These are phyloP conservation scores for Aphelenchoides avenae DNA, from an alignment of 1,140 invertebrate species.

Conservation along the genomic window DNA sequence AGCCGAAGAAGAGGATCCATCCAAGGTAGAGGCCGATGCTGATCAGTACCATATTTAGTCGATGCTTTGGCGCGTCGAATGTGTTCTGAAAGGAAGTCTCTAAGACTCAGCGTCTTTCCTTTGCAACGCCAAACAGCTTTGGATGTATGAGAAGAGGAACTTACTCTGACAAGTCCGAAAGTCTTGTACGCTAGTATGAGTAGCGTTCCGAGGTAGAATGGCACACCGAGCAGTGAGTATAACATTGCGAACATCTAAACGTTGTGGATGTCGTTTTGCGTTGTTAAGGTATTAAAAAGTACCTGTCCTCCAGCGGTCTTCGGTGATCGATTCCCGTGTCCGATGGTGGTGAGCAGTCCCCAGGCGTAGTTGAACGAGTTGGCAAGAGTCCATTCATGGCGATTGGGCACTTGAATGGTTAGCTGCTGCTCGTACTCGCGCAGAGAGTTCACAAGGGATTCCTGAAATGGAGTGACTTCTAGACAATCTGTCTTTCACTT, in stretches of 20 bases:
- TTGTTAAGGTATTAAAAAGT: neutral
- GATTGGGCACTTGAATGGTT: constrained; percentile 20
- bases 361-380: constrained; percentile 39
- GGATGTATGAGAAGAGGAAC: neutral
- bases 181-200: constrained; percentile 27
- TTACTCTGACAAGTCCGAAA: constrained; percentile 12
- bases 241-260: constrained; percentile 32
- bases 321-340: constrained; percentile 30
- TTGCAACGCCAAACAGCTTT: constrained; percentile 14
- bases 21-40: constrained; percentile 14
- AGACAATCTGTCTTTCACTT: neutral
- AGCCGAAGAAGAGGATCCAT: constrained; percentile 28
- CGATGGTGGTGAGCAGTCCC: constrained; percentile 34
- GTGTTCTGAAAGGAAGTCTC: neutral
- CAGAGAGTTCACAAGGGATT: constrained; percentile 15
- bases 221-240: constrained; percentile 30
- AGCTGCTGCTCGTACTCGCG: constrained; percentile 26
- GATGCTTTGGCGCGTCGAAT: neutral
- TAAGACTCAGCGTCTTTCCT: neutral
- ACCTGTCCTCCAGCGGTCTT: constrained; percentile 34
- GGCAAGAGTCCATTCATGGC: constrained; percentile 34
- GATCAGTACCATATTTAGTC: constrained; percentile 2
- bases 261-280: neutral
- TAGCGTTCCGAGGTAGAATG: constrained; percentile 33
- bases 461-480: constrained; percentile 16